Base-by-base conservation (phyloP, 1,140 invertebrate genomes). In the Drosophila parvula region DNA sequence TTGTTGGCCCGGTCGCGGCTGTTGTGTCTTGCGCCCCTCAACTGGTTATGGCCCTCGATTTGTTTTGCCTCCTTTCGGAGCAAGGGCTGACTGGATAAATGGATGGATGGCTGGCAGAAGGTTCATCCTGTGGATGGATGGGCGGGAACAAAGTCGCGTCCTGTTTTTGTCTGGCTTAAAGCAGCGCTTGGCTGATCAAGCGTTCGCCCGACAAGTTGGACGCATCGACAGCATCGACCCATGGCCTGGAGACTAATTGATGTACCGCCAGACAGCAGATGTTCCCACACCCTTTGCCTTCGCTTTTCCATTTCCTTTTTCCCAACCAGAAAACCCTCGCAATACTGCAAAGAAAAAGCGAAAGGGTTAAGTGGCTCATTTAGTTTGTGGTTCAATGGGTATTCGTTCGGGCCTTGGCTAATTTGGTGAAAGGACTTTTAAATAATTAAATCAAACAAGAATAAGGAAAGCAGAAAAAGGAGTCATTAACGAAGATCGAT, bases 341-440 rank as follows among this genome's bases (percentile, higher is more conserved):
- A 22, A 22, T 2, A 8, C 11, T 7, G 18, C 11, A 9, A 30
- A 28, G 43, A 65, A 22, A 65, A 71, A 62, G 22, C 55, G 60
- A 75, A 85, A 65, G 82, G 82, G 82, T 85, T 86, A 82, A 88
- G 70, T 85, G 79, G 83, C 70, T 69, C 79, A 79, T 76, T 86
- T 76, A 62, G 69, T 53, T 51, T 79, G 81, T 60, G 82, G 81
- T 63, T 86, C 69, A 86, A 78, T 84, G 81, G 73, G 60, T 67
- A 70, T 75, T 73, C 51, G 43, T 58, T 57, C 9, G 53, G 43
- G 43, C 45, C 64, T 59, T 74, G 62, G 58, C 74, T 78, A 81
- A 85, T 81, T 85, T 85, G 41, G 14, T n/a, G 22, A 45, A 77
- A 60, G 48, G 51, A 57, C 38, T 65, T 75, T 64, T 18, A 59